A percentile compares a stretch with the other conserved stretches of the same genome.
phyloP scores from a whole-genome alignment of 92 coral and sea anemone genomes.

The Scolanthus callimorphus region DNA sequence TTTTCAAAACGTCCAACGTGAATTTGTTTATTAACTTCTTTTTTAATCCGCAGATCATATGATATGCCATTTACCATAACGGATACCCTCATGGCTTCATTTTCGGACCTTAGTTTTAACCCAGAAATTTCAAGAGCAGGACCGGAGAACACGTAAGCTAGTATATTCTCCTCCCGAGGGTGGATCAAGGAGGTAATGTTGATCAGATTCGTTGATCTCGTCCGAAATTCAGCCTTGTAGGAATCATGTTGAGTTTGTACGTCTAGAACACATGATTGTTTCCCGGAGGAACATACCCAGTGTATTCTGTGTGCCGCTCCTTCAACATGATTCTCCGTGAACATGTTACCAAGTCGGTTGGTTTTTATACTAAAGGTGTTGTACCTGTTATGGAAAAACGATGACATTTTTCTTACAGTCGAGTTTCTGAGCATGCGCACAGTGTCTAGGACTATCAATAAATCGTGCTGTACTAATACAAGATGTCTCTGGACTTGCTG shows the following conservation, averaged over 20 bases:
- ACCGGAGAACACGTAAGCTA: conserved; percentile 59
- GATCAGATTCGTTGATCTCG: conserved; percentile 49
- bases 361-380: conserved; percentile 26
- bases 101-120: background rate
- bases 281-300: conserved; percentile 37
- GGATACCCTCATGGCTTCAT: background rate
- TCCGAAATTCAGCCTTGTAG: conserved; percentile 26
- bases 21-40: too few relatives aligned
- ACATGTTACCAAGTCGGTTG: too few relatives aligned
- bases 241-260: conserved; percentile 17
- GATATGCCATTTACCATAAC: conserved; percentile 9
- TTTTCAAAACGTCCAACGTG: too few relatives aligned
- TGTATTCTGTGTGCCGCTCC: conserved; percentile 15
- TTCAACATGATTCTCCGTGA: conserved; percentile 26
- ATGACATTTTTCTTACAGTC: conserved; percentile 48
- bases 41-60: too few relatives aligned
- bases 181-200: conserved; percentile 44
- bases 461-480: conserved; percentile 35
- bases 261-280: conserved; percentile 2
- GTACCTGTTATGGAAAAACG: conserved; percentile 80
- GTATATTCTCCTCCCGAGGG: conserved; percentile 11
- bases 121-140: conserved; percentile 7
- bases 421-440: conserved; percentile 29
- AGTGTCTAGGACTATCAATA: conserved; percentile 68
- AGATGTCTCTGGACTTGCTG: conserved; percentile 58